Evolutionary conservation across 1,140 invertebrate species (phyloP), one percentile per base, ranked within the genome.

Genomic region (Tetramorium parvispinum): DNA sequence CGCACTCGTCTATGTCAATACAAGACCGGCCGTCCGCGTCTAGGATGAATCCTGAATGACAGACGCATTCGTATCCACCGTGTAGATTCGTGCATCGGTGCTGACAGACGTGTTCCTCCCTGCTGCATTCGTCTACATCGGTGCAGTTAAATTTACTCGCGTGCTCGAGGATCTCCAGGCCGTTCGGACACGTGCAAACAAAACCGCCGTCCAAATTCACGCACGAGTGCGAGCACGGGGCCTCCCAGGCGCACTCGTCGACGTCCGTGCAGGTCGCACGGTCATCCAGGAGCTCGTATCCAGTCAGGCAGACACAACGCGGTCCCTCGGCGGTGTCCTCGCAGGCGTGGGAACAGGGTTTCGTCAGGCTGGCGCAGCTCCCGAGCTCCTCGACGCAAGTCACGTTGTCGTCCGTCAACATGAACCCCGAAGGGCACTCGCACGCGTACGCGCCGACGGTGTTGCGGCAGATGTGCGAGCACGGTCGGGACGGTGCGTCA

Each of bases 131-230:
- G 91, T 97, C 96, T 75, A 97, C 96, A 90, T 97, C 97, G 70
- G 95, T 95, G 91, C 97, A 97, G 83, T 96, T 96, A 55, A 96
- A 94, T 46, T 96, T 96, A 79, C 96, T 95, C 46, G 7, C 53
- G 73, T 95, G 94, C 85, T 96, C 95, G 5, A 4, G 1, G 2
- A 93, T 85, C 18, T 85, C 65, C 81, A 95, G 95, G 16, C 96
- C 96, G 8, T 92, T 91, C 4, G 96, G 96, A 92, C 98, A 98
- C 85, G 95, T 92, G 93, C 98, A 98, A 88, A 96, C 95, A 91
- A 96, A 97, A 21, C 96, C 95, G 61, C 98, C 98, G 11, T 97
- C 96, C 46, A 96, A 95, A 93, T 98, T 98, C 21, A 96, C 94
- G 95, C 97, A 97, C 21, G 94, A 91, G 70, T 96, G 95, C 0